phyloP scores from a whole-genome alignment of 2,113 vertebrate species.

The Pitta sordida region DNA sequence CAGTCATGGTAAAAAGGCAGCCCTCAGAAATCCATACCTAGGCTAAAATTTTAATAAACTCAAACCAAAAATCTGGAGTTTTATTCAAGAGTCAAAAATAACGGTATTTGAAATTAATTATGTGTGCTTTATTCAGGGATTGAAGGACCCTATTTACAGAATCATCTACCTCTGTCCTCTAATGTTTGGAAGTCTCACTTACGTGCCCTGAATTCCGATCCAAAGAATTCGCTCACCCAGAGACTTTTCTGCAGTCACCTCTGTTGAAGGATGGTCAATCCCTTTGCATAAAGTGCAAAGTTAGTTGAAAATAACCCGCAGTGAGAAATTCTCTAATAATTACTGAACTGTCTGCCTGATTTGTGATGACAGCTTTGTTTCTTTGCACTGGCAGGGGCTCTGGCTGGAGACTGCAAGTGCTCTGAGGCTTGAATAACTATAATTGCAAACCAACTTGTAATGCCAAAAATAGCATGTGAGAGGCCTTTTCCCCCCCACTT shows the following conservation, averaged over 20 bases:
- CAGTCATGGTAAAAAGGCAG: background rate
- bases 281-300: background rate
- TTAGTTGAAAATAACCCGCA: background rate
- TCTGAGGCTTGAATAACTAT: background rate
- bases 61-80: background rate
- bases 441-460: background rate
- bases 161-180: background rate
- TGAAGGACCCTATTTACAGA: background rate
- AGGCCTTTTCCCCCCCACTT: background rate
- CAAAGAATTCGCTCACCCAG: background rate
- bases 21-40: background rate
- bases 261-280: background rate
- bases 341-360: background rate
- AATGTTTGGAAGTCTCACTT: background rate
- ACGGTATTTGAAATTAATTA: background rate
- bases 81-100: background rate
- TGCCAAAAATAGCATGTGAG: background rate
- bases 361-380: background rate
- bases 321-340: background rate
- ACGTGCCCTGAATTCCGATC: background rate
- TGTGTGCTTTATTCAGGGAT: accelerated
- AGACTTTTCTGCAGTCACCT: background rate
- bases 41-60: background rate
- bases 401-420: background rate
- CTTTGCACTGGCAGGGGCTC: background rate